Evolutionary conservation across 2,113 vertebrate species (phyloP), one percentile per base, ranked within the genome.

Genomic region (Gavia stellata): DNA sequence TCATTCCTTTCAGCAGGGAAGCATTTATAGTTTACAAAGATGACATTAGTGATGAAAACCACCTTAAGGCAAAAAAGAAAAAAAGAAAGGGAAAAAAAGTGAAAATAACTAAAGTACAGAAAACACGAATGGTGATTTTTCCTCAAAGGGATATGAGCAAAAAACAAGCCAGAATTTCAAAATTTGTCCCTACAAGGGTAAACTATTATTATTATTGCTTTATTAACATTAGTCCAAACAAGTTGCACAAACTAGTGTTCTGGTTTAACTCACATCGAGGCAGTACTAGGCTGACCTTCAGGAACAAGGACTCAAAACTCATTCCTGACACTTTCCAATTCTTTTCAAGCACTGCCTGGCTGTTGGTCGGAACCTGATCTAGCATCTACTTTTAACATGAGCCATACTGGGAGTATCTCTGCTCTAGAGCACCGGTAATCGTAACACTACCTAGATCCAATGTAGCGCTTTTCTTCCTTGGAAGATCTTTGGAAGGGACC

Each of bases 1-100:
- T 95, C 59, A 80, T 94, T 94, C 55, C 42, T 94, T 97, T 97
- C 91, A 96, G 77, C 72, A 81, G 71, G 88, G 62, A 93, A 95
- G n/a, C 38, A 71, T 84, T 93, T 90, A 89, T 66, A 87, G 62
- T 29, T 68, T 77, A 90, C 20, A 12, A 91, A 84, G 83, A 73
- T 47, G 52, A 89, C 36, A 81, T 62, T 92, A 75, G 33, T 79
- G 80, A 96, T 59, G 56, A 88, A 90, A 96, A 90, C 38, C 68
- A 88, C 58, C 50, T 72, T 88, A 52, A 66, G 73, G 72, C 10
- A 67, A 67, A 95, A 72, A 73, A 16, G 1, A 9, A 36, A 81
- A 71, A 38, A 40, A 4, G 2, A 7, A 3, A 4, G 18, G 3
- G 1, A 2, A 1, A 5, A 42, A 17, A 26, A 67, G 12, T 74